phyloP scores from a whole-genome alignment of 2,888 invertebrate genomes.

The Agrilus biguttatus region DNA sequence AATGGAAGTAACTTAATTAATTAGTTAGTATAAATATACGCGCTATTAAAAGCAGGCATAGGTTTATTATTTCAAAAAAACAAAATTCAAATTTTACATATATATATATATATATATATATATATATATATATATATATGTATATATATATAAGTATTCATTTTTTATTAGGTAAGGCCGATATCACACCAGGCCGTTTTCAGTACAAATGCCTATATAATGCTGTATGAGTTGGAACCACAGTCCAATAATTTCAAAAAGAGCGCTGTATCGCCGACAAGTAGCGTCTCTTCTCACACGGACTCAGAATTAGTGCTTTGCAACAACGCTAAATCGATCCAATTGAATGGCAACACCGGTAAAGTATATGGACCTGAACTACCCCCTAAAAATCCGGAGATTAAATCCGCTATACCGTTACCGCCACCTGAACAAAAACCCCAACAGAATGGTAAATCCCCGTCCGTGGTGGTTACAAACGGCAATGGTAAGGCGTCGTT shows the following conservation, averaged over 20 bases:
- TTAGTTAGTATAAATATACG: too few species aligned
- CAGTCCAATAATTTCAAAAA: conserved; percentile 27
- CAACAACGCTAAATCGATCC: conserved; percentile 7
- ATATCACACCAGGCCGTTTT: conserved; percentile 63
- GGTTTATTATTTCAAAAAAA: too few species aligned
- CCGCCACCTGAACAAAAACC: conserved; percentile 4
- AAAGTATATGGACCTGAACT: conserved; percentile 28
- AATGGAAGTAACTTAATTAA: neutral
- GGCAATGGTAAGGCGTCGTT: conserved; percentile 4
- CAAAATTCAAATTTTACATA: too few species aligned
- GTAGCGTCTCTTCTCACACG: conserved; percentile 10
- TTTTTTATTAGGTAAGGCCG: conserved; percentile 39
- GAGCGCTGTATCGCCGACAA: conserved; percentile 28
- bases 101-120: too few species aligned
- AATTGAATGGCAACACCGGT: conserved; percentile 19
- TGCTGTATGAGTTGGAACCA: conserved; percentile 62
- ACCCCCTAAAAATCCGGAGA: conserved; percentile 16
- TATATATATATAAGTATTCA: neutral
- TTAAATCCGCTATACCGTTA: conserved; percentile 3
- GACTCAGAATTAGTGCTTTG: conserved; percentile 8
- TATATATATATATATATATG: too few species aligned
- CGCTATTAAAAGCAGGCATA: too few species aligned
- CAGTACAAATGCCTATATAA: conserved; percentile 80
- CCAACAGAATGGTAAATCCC: conserved; percentile 11
- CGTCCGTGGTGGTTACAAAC: conserved; percentile 12